phyloP scores from a whole-genome alignment of 2,113 vertebrate species.

The Anarrhichthys ocellatus region DNA sequence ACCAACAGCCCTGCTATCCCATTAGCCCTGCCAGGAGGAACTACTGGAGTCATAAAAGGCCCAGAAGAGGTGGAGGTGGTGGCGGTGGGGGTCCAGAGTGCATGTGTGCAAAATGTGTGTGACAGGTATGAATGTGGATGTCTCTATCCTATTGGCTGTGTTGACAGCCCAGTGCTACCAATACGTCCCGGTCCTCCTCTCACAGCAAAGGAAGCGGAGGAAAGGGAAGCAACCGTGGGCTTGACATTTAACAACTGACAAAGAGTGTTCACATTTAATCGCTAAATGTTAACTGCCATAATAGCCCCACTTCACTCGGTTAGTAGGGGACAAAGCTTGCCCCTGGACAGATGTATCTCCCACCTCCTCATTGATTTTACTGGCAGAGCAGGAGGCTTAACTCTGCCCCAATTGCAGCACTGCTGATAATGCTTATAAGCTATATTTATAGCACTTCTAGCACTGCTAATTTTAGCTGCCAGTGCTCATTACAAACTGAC shows the following conservation, averaged over 20 bases:
- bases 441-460: slow-evolving; percentile 56
- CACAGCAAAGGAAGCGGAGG: slow-evolving; percentile 8
- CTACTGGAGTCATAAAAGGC: slow-evolving; percentile 48
- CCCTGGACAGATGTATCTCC: slow-evolving; percentile 40
- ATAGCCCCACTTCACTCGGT: slow-evolving; percentile 69
- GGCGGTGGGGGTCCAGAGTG: slow-evolving; percentile 12
- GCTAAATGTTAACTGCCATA: slow-evolving; percentile 81
- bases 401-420: slow-evolving; percentile 63
- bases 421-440: slow-evolving; percentile 46
- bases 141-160: slow-evolving; percentile 53
- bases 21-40: slow-evolving; percentile 63
- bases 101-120: slow-evolving; percentile 45
- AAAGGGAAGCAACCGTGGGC: slow-evolving; percentile 57
- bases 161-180: slow-evolving; percentile 48
- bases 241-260: slow-evolving; percentile 84
- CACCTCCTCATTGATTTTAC: slow-evolving; percentile 54
- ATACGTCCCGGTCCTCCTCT: slow-evolving; percentile 30
- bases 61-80: slow-evolving; percentile 28
- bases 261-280: slow-evolving; percentile 82
- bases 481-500: slow-evolving; percentile 25
- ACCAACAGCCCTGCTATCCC: slow-evolving; percentile 56
- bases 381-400: slow-evolving; percentile 56
- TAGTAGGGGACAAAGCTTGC: slow-evolving; percentile 56
- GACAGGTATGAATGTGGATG: slow-evolving; percentile 54
- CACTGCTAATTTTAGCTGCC: slow-evolving; percentile 52